Evolutionary conservation across 2,888 invertebrate genomes (phyloP).

Genomic region (Lochmaea crataegi): DNA sequence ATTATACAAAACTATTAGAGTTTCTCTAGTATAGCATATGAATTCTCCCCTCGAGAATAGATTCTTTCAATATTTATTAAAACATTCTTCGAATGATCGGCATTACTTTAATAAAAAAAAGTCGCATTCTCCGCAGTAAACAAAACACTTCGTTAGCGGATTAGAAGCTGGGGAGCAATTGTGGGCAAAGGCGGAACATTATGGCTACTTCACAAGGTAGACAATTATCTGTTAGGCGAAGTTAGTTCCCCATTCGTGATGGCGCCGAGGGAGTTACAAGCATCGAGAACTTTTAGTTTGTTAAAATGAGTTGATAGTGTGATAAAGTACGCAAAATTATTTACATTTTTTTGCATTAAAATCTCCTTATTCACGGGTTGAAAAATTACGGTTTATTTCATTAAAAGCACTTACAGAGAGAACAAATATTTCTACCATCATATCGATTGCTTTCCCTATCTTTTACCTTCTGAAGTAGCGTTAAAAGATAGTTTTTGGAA

Average conservation of each 20-base stretch:
- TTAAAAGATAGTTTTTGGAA: no score
- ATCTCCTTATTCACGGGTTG: no score
- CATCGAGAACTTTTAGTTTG: conserved; percentile 8
- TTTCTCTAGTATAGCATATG: conserved; percentile 8
- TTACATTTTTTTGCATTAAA: no score
- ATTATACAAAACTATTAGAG: conserved; percentile 11
- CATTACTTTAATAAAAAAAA: conserved; percentile 31
- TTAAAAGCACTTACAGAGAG: no score
- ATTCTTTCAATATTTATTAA: conserved; percentile 30
- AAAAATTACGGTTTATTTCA: no score
- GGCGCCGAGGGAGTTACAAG: conserved; percentile 7
- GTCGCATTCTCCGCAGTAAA: conserved; percentile 35
- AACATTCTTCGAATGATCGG: conserved; percentile 32
- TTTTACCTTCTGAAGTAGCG: no score
- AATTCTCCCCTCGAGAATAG: conserved; percentile 21
- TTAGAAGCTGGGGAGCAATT: conserved; percentile 41
- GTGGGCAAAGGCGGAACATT: conserved; percentile 31
- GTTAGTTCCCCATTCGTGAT: conserved; percentile 15
- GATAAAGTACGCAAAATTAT: neutral
- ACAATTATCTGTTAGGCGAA: conserved; percentile 6
- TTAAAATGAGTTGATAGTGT: conserved; percentile 5
- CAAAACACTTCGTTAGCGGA: conserved; percentile 40
- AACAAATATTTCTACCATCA: no score
- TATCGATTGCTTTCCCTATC: no score
- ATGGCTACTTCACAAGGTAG: conserved; percentile 12